Evolutionary conservation across 2,797 vertebrate genomes (phyloP), one percentile per base, ranked within the genome.

Genomic region (Perodicticus potto): DNA sequence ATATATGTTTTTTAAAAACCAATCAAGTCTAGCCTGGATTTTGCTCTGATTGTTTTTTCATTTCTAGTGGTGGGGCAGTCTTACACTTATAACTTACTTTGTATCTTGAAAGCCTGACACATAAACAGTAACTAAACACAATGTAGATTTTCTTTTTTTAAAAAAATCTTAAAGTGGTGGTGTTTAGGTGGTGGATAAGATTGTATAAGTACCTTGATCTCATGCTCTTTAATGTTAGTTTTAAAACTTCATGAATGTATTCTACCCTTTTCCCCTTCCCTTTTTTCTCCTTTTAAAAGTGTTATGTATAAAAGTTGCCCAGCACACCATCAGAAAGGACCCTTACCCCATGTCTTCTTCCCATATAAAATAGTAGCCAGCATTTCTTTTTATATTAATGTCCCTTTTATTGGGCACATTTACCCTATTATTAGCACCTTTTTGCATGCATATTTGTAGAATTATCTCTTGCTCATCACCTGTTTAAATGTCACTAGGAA

Each of bases 131-230:
- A 98, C 98, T 98, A 98, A 99, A 98, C 98, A 98, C 98, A 89
- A 98, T 98, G 98, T 97, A 98, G 97, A 98, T 98, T 98, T 98
- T 99, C 99, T 99, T 99, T 98, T 40, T 25, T 67, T 78, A 92
- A 98, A 98, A 98, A 98, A 98, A 99, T 99, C 98, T 98, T 98
- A 98, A 99, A 98, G 97, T 99, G 99, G 99, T 99, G 99, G 99
- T 99, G 98, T 99, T 98, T 99, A 99, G 99, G 99, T 99, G 99
- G 99, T 99, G 98, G 99, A 99, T 99, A 99, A 98, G 97, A 99
- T 99, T 99, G 99, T 99, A 99, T 99, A 99, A 99, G 98, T 99
- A 99, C 99, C 98, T 99, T 99, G 99, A 99, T 99, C 99, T 99
- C 98, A 99, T 99, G 98, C 97, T 98, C 98, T 98, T 98, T 98